These are phyloP conservation scores for Scelioninae gen. 1 DNA, from an alignment of 2,888 invertebrate genomes.

Conservation along the genomic window DNA sequence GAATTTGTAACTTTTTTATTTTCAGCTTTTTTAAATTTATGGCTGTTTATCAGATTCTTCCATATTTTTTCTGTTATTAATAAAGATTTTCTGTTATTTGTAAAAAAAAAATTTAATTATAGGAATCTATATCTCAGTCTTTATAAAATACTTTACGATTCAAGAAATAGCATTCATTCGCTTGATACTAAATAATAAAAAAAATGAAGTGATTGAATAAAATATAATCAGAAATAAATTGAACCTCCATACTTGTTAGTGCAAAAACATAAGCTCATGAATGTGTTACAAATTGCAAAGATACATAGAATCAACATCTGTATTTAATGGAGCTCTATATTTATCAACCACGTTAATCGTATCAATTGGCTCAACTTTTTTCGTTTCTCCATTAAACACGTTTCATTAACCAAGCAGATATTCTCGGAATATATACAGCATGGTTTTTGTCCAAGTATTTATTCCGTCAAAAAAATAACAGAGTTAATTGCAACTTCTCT, in stretches of 20 bases:
- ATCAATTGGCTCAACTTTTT: slow-evolving; percentile 46
- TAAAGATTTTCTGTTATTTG: too few species aligned
- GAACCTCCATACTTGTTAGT: background rate
- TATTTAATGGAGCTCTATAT: slow-evolving; percentile 5
- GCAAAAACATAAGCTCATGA: too few species aligned
- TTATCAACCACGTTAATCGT: slow-evolving; percentile 32
- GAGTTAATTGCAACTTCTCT: slow-evolving; percentile 58
- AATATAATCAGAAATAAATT: background rate
- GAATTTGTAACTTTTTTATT: too few species aligned
- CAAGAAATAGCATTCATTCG: too few species aligned
- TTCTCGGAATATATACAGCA: slow-evolving; percentile 32
- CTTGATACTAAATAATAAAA: too few species aligned
- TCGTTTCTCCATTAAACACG: slow-evolving; percentile 31
- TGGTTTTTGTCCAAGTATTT: slow-evolving; percentile 43
- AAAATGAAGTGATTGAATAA: too few species aligned
- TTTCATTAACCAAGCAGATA: slow-evolving; percentile 45
- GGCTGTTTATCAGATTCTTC: too few species aligned
- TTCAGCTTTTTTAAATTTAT: too few species aligned
- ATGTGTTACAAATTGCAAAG: slow-evolving; percentile 1
- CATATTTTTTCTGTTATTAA: too few species aligned
- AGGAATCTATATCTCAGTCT: too few species aligned
- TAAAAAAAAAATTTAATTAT: too few species aligned
- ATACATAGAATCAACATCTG: slow-evolving; percentile 11
- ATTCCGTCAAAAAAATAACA: slow-evolving; percentile 35
- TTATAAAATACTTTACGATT: too few species aligned